Evolutionary conservation across 2,888 invertebrate genomes (phyloP).

Genomic region (Eustalomyia histrio): DNA sequence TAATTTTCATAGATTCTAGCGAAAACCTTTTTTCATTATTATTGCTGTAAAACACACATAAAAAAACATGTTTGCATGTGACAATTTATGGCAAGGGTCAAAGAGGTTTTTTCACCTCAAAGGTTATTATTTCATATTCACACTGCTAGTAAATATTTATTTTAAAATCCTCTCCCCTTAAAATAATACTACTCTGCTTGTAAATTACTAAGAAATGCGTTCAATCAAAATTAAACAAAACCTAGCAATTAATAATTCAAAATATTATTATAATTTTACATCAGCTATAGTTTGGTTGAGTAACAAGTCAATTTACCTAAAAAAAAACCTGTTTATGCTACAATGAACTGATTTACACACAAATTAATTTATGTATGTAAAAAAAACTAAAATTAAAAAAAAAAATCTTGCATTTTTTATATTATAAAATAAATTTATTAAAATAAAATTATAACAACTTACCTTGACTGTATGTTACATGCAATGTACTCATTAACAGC

Average conservation of each 20-base stretch:
- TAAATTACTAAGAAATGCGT: constrained; percentile 11
- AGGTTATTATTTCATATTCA: too few species aligned
- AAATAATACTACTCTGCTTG: constrained; percentile 14
- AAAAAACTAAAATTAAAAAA: background rate
- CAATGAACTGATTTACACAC: constrained; percentile 33
- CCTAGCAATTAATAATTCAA: constrained; percentile 14
- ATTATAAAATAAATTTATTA: constrained; percentile 6
- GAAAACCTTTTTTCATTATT: too few species aligned
- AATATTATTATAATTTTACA: constrained; percentile 31
- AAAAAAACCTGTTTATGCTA: constrained; percentile 28
- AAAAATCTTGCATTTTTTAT: constrained; percentile 5
- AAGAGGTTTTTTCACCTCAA: too few species aligned
- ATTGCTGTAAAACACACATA: too few species aligned
- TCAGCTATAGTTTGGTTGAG: constrained; percentile 23
- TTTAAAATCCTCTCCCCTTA: too few species aligned
- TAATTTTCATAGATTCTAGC: too few species aligned
- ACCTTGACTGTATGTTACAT: constrained; percentile 61
- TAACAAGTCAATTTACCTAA: constrained; percentile 12
- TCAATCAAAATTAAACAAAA: background rate
- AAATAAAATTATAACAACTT: constrained; percentile 32
- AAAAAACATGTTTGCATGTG: too few species aligned
- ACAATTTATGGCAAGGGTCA: too few species aligned
- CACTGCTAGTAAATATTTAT: too few species aligned
- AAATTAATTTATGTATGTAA: constrained; percentile 12
- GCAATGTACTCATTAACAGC: constrained; percentile 53